phyloP scores from a whole-genome alignment of 1,140 invertebrate genomes.

The Aricia agestis region DNA sequence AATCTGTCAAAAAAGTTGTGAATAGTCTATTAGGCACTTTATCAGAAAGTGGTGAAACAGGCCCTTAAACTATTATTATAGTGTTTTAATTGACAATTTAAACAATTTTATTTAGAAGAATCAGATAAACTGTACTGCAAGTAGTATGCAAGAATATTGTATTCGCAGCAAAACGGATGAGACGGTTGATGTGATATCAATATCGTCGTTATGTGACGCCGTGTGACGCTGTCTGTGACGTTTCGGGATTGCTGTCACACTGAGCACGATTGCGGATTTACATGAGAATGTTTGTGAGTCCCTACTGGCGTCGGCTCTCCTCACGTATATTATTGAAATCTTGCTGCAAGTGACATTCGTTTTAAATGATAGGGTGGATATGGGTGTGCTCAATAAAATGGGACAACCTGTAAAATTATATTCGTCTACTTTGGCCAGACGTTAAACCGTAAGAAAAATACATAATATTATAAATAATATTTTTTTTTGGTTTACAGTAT shows the following conservation, averaged over 20 bases:
- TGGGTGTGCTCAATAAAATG: neutral
- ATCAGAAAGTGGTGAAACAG: too few species aligned
- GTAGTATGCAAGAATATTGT: neutral
- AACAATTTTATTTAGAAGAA: neutral
- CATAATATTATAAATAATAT: too few species aligned
- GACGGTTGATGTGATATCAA: neutral
- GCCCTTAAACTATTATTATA: too few species aligned
- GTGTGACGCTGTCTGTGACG: constrained; percentile 7
- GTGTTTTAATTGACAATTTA: neutral
- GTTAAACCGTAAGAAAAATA: too few species aligned
- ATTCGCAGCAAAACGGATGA: neutral
- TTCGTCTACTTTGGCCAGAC: too few species aligned
- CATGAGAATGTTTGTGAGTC: constrained; percentile 39
- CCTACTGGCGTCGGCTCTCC: constrained; percentile 18
- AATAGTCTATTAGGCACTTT: too few species aligned
- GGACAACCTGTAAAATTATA: neutral
- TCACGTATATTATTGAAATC: constrained; percentile 35
- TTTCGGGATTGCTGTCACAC: constrained; percentile 3
- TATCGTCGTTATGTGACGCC: neutral
- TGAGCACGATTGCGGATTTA: constrained; percentile 24
- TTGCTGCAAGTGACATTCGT: constrained; percentile 33
- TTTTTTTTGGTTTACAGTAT: too few species aligned
- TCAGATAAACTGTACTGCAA: neutral
- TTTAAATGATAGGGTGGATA: constrained; percentile 28
- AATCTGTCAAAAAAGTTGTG: too few species aligned